These are phyloP conservation scores for Zaprionus taronus DNA, from an alignment of 1,140 invertebrate species.

Conservation along the genomic window DNA sequence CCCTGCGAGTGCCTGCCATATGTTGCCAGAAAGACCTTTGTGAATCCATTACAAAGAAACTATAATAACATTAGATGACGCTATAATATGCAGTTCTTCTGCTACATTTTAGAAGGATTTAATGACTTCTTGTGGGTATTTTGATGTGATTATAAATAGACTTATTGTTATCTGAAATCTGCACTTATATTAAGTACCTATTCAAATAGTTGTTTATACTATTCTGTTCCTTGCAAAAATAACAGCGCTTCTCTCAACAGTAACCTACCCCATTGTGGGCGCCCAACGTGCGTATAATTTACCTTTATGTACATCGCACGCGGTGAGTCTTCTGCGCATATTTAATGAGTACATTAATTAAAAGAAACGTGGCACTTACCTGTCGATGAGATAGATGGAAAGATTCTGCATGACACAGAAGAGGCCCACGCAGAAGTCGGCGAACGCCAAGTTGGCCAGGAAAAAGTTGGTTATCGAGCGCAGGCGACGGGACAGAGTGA, in stretches of 20 bases:
- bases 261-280: neutral
- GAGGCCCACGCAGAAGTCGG: slow-evolving; percentile 93
- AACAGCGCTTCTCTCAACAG: neutral
- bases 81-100: neutral
- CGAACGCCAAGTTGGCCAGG: slow-evolving; percentile 92
- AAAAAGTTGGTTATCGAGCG: slow-evolving; percentile 94
- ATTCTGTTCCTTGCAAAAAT: no score
- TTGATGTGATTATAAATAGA: no score
- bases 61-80: neutral
- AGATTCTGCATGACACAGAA: slow-evolving; percentile 95
- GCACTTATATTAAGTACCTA: no score
- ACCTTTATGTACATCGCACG: neutral
- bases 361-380: slow-evolving; percentile 84
- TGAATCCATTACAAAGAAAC: neutral
- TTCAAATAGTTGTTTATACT: no score
- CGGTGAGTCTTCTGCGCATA: slow-evolving; percentile 7
- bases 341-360: slow-evolving; percentile 29
- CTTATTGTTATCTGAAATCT: no score
- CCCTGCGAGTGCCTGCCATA: neutral
- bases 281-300: neutral
- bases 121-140: neutral
- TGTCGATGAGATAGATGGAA: slow-evolving; percentile 90
- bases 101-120: neutral
- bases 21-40: neutral
- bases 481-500: slow-evolving; percentile 90